phyloP scores from a whole-genome alignment of 37 sponge, comb jelly and placozoan species.

The Beroe ovata region DNA sequence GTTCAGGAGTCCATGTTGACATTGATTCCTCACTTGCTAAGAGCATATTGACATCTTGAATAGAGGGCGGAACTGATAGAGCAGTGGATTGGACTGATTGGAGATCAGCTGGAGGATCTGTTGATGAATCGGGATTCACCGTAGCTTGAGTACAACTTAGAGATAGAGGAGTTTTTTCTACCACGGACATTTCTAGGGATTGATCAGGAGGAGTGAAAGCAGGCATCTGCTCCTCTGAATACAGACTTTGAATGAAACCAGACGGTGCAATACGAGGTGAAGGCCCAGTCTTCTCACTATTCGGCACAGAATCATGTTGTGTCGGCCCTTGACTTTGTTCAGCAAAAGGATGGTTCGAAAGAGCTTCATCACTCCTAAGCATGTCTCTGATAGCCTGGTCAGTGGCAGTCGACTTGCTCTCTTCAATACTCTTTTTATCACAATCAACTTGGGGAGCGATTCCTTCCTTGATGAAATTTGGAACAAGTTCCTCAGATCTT shows the following conservation, averaged over 20 bases:
- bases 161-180: neutral
- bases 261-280: too few species aligned
- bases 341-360: constrained; percentile 2
- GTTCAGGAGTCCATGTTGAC: constrained; percentile 46
- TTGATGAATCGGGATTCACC: too few species aligned
- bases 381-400: neutral
- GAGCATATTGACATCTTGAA: constrained; percentile 3
- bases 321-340: neutral
- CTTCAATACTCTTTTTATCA: neutral
- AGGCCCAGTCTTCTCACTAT: too few species aligned
- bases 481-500: neutral
- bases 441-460: neutral
- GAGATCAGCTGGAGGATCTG: neutral
- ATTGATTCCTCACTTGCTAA: neutral
- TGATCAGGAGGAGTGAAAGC: neutral
- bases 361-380: neutral
- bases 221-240: neutral
- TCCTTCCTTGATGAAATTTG: neutral
- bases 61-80: neutral
- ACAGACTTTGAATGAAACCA: neutral
- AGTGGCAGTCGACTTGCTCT: neutral
- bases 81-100: neutral
- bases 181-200: neutral
- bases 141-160: neutral
- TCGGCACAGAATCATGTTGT: too few species aligned